A percentile compares a stretch with the other conserved stretches of the same genome.
Evolutionary conservation across 2,113 vertebrate species (phyloP).

Genomic region (Rhinolophus sinicus): DNA sequence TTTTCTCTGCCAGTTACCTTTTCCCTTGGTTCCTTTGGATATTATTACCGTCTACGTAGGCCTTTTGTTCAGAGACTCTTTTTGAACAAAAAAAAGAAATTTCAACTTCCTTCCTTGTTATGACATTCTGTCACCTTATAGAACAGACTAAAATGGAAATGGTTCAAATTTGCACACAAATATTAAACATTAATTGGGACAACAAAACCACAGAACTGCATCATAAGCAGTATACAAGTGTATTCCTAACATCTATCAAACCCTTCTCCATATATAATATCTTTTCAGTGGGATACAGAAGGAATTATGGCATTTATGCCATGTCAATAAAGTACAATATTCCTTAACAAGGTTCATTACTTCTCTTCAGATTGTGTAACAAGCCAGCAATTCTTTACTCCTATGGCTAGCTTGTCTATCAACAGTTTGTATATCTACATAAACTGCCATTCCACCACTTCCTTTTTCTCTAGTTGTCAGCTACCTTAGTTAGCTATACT

Average conservation of each 20-base stretch:
- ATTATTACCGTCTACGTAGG: background rate
- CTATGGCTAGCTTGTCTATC: background rate
- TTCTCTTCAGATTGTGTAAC: background rate
- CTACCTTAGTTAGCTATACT: background rate
- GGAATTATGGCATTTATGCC: background rate
- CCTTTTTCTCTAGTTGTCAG: conserved; percentile 20
- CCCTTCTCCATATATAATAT: background rate
- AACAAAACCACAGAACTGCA: background rate
- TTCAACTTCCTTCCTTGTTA: background rate
- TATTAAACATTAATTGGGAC: conserved; percentile 2
- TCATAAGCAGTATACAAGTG: background rate
- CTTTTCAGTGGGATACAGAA: background rate
- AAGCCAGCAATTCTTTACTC: background rate
- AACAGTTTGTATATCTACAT: background rate
- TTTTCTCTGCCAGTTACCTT: background rate
- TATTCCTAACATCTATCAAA: background rate
- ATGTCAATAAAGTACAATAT: background rate
- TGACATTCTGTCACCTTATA: background rate
- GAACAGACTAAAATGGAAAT: background rate
- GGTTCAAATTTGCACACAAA: background rate
- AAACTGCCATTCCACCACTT: conserved; percentile 23
- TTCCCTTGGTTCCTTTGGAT: background rate
- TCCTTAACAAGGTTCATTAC: background rate
- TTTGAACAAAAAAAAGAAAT: background rate
- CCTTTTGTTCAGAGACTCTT: background rate